Evolutionary conservation across 1,140 invertebrate genomes (phyloP).

Genomic region (Diabrotica undecimpunctata): DNA sequence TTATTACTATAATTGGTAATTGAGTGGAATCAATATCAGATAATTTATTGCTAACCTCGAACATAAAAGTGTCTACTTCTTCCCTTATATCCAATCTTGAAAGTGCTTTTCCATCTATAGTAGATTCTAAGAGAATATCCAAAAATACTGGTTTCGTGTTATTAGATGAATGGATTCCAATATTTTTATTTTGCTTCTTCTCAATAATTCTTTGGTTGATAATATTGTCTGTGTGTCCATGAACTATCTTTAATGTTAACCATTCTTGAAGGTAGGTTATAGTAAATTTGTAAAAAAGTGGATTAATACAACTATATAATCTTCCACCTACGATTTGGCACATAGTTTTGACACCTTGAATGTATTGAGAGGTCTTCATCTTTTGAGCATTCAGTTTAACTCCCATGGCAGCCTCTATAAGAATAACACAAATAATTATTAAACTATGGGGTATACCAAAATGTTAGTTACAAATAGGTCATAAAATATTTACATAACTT

Average conservation of each 20-base stretch:
- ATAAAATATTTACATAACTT: no score
- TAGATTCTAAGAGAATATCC: slow-evolving; percentile 66
- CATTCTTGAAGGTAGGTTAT: slow-evolving; percentile 42
- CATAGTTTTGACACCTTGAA: slow-evolving; percentile 63
- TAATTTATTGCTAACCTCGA: slow-evolving; percentile 55
- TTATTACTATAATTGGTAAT: no score
- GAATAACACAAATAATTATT: background rate
- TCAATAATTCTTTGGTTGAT: slow-evolving; percentile 40
- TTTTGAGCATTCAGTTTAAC: slow-evolving; percentile 63
- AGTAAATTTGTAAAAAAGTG: slow-evolving; percentile 32
- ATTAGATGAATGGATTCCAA: slow-evolving; percentile 36
- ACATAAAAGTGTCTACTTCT: slow-evolving; percentile 84
- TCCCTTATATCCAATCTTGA: slow-evolving; percentile 67
- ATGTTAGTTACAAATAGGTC: background rate
- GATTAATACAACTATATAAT: slow-evolving; percentile 44
- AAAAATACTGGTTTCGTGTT: slow-evolving; percentile 67
- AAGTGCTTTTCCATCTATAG: slow-evolving; percentile 55
- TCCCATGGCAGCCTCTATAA: slow-evolving; percentile 66
- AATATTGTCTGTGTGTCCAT: slow-evolving; percentile 49
- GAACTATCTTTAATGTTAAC: slow-evolving; percentile 49
- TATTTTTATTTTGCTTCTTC: slow-evolving; percentile 14
- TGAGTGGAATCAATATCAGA: no score
- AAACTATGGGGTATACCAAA: background rate
- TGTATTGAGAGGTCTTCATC: slow-evolving; percentile 67
- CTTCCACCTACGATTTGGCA: slow-evolving; percentile 45